Evolutionary conservation across 2,113 vertebrate genomes (phyloP), one percentile per base, ranked within the genome.

Genomic region (Poeciliopsis turrubarensis): DNA sequence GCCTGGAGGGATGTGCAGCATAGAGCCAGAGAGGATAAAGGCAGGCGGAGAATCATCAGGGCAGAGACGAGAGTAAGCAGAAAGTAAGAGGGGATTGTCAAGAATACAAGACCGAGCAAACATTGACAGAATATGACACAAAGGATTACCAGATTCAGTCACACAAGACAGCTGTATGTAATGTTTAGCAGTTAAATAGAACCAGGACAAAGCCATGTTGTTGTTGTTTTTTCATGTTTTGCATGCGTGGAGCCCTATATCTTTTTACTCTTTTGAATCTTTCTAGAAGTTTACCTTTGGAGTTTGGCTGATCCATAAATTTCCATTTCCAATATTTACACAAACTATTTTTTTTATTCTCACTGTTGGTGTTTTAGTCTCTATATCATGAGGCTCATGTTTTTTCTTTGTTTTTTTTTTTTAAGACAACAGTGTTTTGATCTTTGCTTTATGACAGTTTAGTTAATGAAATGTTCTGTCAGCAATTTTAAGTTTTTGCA

Each of bases 1-100:
- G 95, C 86, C 97, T 99, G 87, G 80, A 78, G 65, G 73, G 69
- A 61, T 32, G 71, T 31, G 77, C 78, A 76, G 78, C 68, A 74
- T 78, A 82, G 67, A 86, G 71, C 26, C 73, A 78, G 39, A 74
- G 74, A 83, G 0, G 69, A 75, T 15, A 64, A 44, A 80, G 54
- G 83, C 63, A 82, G 82, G 67, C 32, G 39, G 51, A 79, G 57
- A 78, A 60, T 65, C 51, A 65, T 61, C 72, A 71, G 64, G 74
- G 47, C 81, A 72, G 27, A 80, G 34, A 73, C 7, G 14, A 80
- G 9, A 68, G 61, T 10, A 19, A 82, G 80, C 44, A 15, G 60
- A 79, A 67, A 32, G 60, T 26, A 57, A 39, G 41, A 37, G 29
- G 37, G 64, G 12, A 51, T 17, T 25, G 51, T 81, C 60, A 67